Percentiles rank a stretch among this genome's conserved stretches.
phyloP scores from a whole-genome alignment of 2,113 vertebrate genomes.

The Chlamydotis undulata region DNA sequence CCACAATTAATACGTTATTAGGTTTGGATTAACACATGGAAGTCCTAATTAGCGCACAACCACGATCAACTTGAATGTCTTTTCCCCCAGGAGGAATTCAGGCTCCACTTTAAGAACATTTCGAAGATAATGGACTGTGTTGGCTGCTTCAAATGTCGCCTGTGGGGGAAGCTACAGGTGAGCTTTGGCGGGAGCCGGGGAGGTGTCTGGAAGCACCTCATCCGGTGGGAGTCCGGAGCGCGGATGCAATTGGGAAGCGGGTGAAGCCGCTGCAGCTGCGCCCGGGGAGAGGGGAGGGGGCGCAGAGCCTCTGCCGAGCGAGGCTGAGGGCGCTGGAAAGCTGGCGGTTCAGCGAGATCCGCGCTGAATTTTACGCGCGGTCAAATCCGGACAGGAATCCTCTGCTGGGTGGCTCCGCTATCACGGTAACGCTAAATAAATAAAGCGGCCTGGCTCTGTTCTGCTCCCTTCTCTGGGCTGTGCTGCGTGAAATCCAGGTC shows the following conservation, averaged over 20 bases:
- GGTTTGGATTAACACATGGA: background rate
- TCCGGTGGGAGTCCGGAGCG: accelerated
- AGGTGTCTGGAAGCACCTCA: background rate
- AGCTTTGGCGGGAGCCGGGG: background rate
- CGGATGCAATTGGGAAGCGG: background rate
- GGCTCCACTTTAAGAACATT: constrained; percentile 91
- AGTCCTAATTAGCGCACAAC: background rate
- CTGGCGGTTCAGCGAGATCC: accelerated
- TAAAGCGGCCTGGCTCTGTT: background rate
- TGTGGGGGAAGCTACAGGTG: constrained; percentile 96
- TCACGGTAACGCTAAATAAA: background rate
- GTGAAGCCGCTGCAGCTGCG: background rate
- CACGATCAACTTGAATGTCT: background rate
- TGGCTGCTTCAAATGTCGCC: constrained; percentile 92
- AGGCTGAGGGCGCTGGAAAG: background rate
- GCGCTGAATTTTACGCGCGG: background rate
- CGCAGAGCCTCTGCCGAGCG: background rate
- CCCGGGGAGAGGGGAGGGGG: background rate
- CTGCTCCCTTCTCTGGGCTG: background rate
- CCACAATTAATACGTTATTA: background rate
- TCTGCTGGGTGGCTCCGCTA: background rate
- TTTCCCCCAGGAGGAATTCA: constrained; percentile 84
- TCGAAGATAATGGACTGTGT: constrained; percentile 96
- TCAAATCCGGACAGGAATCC: background rate
- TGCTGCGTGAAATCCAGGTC: background rate